These are phyloP conservation scores for Synergus japonicus DNA, from an alignment of 2,888 invertebrate species.

Conservation along the genomic window DNA sequence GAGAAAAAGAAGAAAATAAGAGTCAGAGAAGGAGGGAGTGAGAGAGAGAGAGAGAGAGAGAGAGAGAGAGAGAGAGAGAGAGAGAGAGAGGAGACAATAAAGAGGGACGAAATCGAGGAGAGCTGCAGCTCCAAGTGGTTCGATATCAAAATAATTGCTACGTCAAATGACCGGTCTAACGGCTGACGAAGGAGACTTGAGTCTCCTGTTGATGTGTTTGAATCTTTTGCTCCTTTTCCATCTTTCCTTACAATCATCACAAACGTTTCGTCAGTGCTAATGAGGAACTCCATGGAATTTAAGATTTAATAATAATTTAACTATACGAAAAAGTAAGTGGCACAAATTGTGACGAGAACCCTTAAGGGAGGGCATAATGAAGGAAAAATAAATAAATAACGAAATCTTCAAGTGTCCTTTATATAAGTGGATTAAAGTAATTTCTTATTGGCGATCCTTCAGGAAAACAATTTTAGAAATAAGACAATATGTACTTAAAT, in stretches of 20 bases:
- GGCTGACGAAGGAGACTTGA: conserved; percentile 52
- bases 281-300: conserved; percentile 5
- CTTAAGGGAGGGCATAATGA: not conserved
- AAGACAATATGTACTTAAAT: no score
- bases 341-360: not conserved
- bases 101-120: conserved; percentile 14
- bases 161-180: conserved; percentile 57
- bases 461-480: not conserved
- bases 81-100: conserved; percentile 53
- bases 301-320: conserved; percentile 1
- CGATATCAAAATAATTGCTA: conserved; percentile 69
- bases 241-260: conserved; percentile 39
- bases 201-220: conserved; percentile 57
- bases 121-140: conserved; percentile 54
- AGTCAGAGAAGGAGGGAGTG: not conserved
- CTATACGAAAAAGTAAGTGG: conserved; percentile 1
- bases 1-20: not conserved
- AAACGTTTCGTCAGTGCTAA: conserved; percentile 40
- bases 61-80: conserved; percentile 44
- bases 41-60: conserved; percentile 50
- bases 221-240: conserved; percentile 48
- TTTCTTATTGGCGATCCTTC: not conserved
- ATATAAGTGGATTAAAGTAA: not conserved
- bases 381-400: not conserved
- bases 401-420: conserved; percentile 5